These are phyloP conservation scores for Oophaga pumilio DNA, from an alignment of 2,113 vertebrate genomes.

Conservation along the genomic window DNA sequence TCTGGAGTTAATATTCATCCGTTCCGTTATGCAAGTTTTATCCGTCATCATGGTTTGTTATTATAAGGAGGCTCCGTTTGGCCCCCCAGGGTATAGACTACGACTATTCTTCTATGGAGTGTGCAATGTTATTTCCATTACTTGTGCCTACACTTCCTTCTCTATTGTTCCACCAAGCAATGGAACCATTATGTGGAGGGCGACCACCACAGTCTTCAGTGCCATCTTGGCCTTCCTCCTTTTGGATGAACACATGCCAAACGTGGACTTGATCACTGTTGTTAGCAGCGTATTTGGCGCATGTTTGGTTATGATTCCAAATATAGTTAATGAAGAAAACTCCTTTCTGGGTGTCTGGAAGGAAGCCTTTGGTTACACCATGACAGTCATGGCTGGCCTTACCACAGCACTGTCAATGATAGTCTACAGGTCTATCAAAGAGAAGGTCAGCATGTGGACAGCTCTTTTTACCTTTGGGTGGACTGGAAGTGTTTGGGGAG, in stretches of 20 bases:
- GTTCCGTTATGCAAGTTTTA: constrained; percentile 91
- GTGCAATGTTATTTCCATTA: constrained; percentile 97
- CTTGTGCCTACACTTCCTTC: constrained; percentile 98
- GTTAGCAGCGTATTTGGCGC: constrained; percentile 89
- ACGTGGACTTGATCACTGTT: constrained; percentile 84
- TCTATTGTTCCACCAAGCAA: constrained; percentile 96
- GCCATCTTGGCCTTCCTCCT: constrained; percentile 92
- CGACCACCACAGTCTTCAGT: constrained; percentile 94
- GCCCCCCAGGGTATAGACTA: constrained; percentile 88
- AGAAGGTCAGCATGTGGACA: constrained; percentile 97
- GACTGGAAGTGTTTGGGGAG: constrained; percentile 95
- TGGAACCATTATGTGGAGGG: constrained; percentile 96
- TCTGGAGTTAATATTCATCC: constrained; percentile 95
- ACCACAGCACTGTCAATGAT: constrained; percentile 97
- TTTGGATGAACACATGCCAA: constrained; percentile 90
- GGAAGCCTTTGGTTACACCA: constrained; percentile 96
- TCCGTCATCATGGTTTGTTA: constrained; percentile 90
- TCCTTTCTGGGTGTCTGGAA: constrained; percentile 91
- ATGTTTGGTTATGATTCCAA: constrained; percentile 95
- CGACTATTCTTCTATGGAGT: constrained; percentile 93
- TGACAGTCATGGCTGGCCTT: constrained; percentile 95
- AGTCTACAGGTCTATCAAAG: constrained; percentile 93
- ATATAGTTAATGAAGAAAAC: constrained; percentile 87
- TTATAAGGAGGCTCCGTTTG: constrained; percentile 91
- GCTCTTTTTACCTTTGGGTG: constrained; percentile 97